Evolutionary conservation across 2,888 invertebrate species (phyloP), one percentile per base, ranked within the genome.

Genomic region (Caenorhabditis panamensis): DNA sequence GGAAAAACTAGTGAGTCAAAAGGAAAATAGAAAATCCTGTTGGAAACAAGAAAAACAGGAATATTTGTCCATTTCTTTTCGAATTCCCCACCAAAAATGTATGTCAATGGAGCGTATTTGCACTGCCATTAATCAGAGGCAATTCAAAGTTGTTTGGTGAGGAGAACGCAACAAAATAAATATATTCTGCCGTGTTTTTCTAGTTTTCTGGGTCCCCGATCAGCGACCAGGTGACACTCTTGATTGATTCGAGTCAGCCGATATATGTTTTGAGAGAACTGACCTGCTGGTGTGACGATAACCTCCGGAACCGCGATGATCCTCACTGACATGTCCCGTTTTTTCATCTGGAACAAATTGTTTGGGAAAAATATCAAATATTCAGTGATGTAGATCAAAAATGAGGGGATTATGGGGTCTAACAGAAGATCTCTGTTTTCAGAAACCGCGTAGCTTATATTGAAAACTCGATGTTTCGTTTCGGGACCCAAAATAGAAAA

Each of bases 251-350:
- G 26, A 53, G 53, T 53, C 53, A 53, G 26, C 53, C 20, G 58
- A 58, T 58, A 28, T 28, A 58, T 58, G 13, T 56, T 28, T 56
- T 28, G 2, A 5, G 49, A 41, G 13, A 41, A 58, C 36, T 58
- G 11, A 58, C 58, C 58, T 71, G 71, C 71, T 26, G 71, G 61
- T 26, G 76, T 76, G 61, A 76, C 53, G 37, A 76, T 61, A 28
- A 76, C 76, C 47, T 47, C 37, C 47, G 76, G 76, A 56, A 76
- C 53, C 13, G 61, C 6, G 11, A 53, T 44, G 16, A 63, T 63
- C 13, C 44, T 71, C 44, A 71, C 62, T 1, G 68, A 59, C 16
- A 24, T 22, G 22, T 71, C 53, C 5, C 71, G 63, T 22, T 11
- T 16, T 28, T 41, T 54, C 61, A 71, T 71, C 22, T 54, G 44